phyloP scores from a whole-genome alignment of 2,888 invertebrate species.

The Drosophila infuscata region DNA sequence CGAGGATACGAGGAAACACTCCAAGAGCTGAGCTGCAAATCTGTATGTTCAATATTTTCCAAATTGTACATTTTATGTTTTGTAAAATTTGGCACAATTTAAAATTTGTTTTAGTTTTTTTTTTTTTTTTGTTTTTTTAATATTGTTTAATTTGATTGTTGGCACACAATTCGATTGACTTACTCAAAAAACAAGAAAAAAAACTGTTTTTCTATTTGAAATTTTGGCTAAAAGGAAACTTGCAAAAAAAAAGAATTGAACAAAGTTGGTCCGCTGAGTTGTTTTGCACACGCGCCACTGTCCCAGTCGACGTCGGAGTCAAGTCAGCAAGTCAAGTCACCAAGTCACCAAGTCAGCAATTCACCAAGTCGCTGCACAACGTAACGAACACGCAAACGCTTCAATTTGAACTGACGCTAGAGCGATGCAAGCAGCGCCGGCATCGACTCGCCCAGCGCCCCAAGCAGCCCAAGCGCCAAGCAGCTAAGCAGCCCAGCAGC shows the following conservation, averaged over 20 bases:
- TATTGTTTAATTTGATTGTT: slow-evolving; percentile 1
- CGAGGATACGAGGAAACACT: slow-evolving; percentile 24
- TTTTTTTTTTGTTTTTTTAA: background rate
- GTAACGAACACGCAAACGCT: slow-evolving; percentile 84
- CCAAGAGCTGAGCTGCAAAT: slow-evolving; percentile 39
- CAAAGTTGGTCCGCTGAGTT: slow-evolving; percentile 19
- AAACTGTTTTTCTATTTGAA: slow-evolving; percentile 13
- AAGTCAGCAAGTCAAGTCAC: slow-evolving; percentile 2
- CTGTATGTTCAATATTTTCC: slow-evolving; percentile 9
- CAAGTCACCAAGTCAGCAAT: background rate
- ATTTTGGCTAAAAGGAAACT: slow-evolving; percentile 8
- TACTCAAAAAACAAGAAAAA: slow-evolving; percentile 56
- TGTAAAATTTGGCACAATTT: slow-evolving; percentile 9
- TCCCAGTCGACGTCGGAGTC: slow-evolving; percentile 21
- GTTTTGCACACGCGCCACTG: slow-evolving; percentile 58
- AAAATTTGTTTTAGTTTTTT: slow-evolving; percentile 7
- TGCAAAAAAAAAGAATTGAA: background rate
- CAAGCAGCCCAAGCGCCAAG: slow-evolving; percentile 36
- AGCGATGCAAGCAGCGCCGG: slow-evolving; percentile 50
- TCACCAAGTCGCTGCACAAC: slow-evolving; percentile 58
- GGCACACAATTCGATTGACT: slow-evolving; percentile 40
- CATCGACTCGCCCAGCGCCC: slow-evolving; percentile 58
- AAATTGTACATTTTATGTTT: background rate
- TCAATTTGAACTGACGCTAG: slow-evolving; percentile 82
- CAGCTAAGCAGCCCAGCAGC: slow-evolving; percentile 17